Evolutionary conservation across 2,113 vertebrate species (phyloP), one percentile per base, ranked within the genome.

Genomic region (Toxotes chatareus): DNA sequence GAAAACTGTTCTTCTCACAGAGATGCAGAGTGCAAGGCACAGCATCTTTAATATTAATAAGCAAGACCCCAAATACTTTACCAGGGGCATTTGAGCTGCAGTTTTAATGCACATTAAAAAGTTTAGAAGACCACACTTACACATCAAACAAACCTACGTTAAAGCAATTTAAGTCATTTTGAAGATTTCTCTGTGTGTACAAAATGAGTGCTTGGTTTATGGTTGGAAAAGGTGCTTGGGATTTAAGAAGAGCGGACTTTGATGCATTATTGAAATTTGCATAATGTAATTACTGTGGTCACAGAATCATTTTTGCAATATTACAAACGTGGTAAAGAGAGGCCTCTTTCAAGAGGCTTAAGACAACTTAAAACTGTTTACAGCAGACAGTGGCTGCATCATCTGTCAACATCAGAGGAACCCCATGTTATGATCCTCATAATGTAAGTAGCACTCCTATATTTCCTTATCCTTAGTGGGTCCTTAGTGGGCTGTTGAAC

Each of bases 21-120:
- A 32, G 16, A 40, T 32, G 51, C 55, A 49, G 13, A 74, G 32
- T 46, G 60, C 21, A 69, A 72, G 16, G 21, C 32, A 40, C 11
- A 67, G 53, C 21, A 42, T 42, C 61, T 14, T 68, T 56, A 79
- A 80, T 77, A 73, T 76, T 71, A 68, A 78, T 49, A 69, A 69
- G 57, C 5, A 63, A 77, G 34, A 59, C n/a, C n/a, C 21, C 3
- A 49, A 23, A 64, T 13, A 31, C 42, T 68, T 21, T 55, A 62
- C 5, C 7, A 53, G 27, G 27, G 17, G 23, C 27, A 76, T 46
- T 61, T 64, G 67, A 44, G 36, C 40, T 31, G 1, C 27, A 76
- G 34, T 76, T 67, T 21, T 51, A 61, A 66, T 60, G 64, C 11
- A 21, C 4, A 46, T 57, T 17, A 8, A 61, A 73, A 49, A 40